Evolutionary conservation across 2,888 invertebrate species (phyloP).

Genomic region (Metellina segmentata): DNA sequence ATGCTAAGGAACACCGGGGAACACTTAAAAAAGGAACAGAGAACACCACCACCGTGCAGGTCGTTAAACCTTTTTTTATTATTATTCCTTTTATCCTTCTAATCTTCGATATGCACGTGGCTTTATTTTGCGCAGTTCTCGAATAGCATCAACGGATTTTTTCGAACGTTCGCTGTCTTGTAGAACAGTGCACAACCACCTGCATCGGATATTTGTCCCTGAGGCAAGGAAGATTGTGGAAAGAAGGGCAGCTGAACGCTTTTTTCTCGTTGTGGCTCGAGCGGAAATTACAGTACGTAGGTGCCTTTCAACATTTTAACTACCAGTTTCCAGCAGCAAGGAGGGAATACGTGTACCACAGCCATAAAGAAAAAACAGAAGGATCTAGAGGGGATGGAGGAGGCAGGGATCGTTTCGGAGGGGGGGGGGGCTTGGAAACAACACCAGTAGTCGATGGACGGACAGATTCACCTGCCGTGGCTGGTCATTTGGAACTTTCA

Average conservation of each 20-base stretch:
- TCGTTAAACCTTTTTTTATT: conserved; percentile 57
- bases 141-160: conserved; percentile 48
- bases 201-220: conserved; percentile 28
- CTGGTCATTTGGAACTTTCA: conserved; percentile 71
- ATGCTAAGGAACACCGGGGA: background rate
- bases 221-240: conserved; percentile 45
- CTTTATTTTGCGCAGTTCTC: conserved; percentile 28
- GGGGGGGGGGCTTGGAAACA: conserved; percentile 20
- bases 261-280: conserved; percentile 18
- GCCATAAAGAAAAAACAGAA: background rate
- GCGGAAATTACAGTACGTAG: conserved; percentile 73
- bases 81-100: conserved; percentile 1
- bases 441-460: conserved; percentile 65
- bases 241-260: conserved; percentile 62
- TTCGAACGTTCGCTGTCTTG: conserved; percentile 10
- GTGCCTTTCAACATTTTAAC: conserved; percentile 70
- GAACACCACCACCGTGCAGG: background rate
- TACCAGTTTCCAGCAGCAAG: conserved; percentile 59
- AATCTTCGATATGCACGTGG: conserved; percentile 35
- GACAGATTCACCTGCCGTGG: conserved; percentile 67
- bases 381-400: too few relatives aligned
- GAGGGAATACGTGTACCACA: conserved; percentile 44
- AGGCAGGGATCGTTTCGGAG: background rate
- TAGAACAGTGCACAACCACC: conserved; percentile 31
- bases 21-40: background rate